phyloP scores from a whole-genome alignment of 1,140 invertebrate species.

The Macrobrachium nipponense region DNA sequence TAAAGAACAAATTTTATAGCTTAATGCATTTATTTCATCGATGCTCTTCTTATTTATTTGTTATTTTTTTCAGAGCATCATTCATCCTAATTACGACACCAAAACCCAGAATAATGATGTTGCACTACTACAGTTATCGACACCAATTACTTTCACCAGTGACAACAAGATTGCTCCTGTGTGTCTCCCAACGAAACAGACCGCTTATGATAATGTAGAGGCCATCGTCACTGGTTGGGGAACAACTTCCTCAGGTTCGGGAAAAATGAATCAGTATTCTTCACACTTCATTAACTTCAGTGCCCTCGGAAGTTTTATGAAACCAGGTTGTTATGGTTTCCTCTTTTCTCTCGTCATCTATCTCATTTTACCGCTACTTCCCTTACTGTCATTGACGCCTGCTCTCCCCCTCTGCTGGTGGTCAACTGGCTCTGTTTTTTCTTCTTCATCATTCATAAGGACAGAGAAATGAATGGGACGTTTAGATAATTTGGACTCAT shows the following conservation, averaged over 20 bases:
- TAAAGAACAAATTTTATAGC: too few relatives aligned
- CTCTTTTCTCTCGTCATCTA: too few relatives aligned
- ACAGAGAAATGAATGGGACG: too few relatives aligned
- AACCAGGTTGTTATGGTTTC: too few relatives aligned
- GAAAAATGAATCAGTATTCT: not conserved
- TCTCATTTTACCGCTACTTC: too few relatives aligned
- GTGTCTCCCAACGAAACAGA: not conserved
- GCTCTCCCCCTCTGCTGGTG: too few relatives aligned
- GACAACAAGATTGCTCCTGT: slow-evolving; percentile 20
- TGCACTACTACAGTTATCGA: not conserved
- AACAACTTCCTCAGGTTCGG: not conserved
- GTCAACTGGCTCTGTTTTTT: too few relatives aligned
- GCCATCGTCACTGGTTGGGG: slow-evolving; percentile 15
- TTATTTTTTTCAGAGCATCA: not conserved
- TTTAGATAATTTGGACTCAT: too few relatives aligned
- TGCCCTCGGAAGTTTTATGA: not conserved
- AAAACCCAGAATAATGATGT: slow-evolving; percentile 6
- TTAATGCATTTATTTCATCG: too few relatives aligned
- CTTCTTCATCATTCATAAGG: too few relatives aligned
- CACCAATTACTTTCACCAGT: not conserved
- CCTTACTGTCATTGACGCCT: too few relatives aligned
- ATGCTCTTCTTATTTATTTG: too few relatives aligned
- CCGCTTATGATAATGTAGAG: not conserved
- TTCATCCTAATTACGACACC: not conserved
- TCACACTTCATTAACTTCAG: not conserved